Evolutionary conservation across 2,113 vertebrate species (phyloP).

Genomic region (Ursus arctos): DNA sequence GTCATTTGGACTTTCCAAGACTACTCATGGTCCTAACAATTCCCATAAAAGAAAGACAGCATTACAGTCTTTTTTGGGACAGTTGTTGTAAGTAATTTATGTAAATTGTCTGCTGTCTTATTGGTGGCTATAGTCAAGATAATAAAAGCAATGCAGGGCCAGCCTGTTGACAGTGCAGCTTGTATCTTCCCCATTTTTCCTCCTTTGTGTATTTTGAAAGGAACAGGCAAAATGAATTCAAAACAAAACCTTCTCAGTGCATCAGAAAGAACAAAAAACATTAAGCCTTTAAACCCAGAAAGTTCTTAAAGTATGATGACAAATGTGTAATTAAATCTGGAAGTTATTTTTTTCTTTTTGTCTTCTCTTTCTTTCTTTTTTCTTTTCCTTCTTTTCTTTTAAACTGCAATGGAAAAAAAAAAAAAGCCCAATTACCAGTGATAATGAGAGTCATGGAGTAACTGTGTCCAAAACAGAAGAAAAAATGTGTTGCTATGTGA

Average conservation of each 20-base stretch:
- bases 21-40: neutral
- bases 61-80: neutral
- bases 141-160: neutral
- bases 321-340: slow-evolving; percentile 80
- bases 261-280: slow-evolving; percentile 45
- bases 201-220: slow-evolving; percentile 71
- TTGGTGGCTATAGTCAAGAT: slow-evolving; percentile 2
- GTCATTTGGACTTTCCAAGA: neutral
- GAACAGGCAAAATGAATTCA: slow-evolving; percentile 67
- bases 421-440: slow-evolving; percentile 63
- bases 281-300: slow-evolving; percentile 62
- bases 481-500: slow-evolving; percentile 70
- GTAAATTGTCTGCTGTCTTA: neutral
- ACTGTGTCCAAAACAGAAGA: slow-evolving; percentile 50
- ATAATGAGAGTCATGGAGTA: slow-evolving; percentile 67
- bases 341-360: slow-evolving; percentile 46
- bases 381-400: neutral
- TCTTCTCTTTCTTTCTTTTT: neutral
- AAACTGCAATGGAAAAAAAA: neutral
- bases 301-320: slow-evolving; percentile 65
- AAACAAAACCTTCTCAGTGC: slow-evolving; percentile 68
- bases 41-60: neutral
- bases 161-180: slow-evolving; percentile 39
- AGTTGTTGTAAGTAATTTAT: slow-evolving; percentile 42
- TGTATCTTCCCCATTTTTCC: slow-evolving; percentile 55